A percentile compares a stretch with the other conserved stretches of the same genome.
Conservation (phyloP, 1,140 invertebrate species). For the Conus ventricosus region DNA sequence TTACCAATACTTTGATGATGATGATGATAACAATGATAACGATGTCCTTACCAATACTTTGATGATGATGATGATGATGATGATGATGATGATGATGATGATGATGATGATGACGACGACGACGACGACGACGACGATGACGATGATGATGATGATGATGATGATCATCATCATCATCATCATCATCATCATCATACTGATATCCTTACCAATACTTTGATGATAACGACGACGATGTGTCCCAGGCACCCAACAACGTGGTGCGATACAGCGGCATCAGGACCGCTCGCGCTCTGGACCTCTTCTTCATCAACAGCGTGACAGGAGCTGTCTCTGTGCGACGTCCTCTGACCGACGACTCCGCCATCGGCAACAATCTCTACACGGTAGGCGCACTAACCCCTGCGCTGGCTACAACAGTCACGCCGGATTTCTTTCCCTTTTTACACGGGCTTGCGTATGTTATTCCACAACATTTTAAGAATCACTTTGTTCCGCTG, state of each 20-base stretch:
- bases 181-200: constrained; percentile 20
- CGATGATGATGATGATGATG: background rate
- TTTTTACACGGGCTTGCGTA: too few relatives aligned
- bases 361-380: constrained; percentile 44
- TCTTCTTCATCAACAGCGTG: constrained; percentile 89
- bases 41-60: too few relatives aligned
- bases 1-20: too few relatives aligned
- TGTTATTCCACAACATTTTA: too few relatives aligned
- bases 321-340: constrained; percentile 85
- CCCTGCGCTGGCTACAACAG: too few relatives aligned
- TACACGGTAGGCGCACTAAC: constrained; percentile 29
- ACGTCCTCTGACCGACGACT: constrained; percentile 40
- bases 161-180: constrained; percentile 16
- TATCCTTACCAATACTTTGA: constrained; percentile 1
- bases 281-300: constrained; percentile 38
- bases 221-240: constrained; percentile 13
- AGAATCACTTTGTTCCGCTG: too few relatives aligned
- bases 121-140: too few relatives aligned
- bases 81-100: too few relatives aligned
- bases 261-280: constrained; percentile 46
- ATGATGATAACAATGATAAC: background rate
- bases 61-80: too few relatives aligned
- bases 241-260: constrained; percentile 41
- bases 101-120: too few relatives aligned
- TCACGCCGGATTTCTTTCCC: too few relatives aligned